Evolutionary conservation across 2,113 vertebrate genomes (phyloP).

Genomic region (Telmatochromis sp.): DNA sequence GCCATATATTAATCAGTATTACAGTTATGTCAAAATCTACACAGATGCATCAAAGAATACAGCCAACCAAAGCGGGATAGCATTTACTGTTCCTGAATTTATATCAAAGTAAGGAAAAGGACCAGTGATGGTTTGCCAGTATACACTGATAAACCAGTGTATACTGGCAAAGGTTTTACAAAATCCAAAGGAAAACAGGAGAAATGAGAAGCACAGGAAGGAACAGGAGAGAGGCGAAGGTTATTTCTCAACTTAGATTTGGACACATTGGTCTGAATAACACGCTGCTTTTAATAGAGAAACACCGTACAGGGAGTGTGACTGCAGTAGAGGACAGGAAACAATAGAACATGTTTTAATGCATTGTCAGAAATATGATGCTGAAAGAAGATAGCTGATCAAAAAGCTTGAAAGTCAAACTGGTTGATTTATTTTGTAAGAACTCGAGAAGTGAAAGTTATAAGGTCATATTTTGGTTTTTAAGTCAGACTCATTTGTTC

Average conservation of each 20-base stretch:
- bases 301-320: not conserved
- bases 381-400: not conserved
- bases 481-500: not conserved
- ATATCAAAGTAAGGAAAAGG: not conserved
- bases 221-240: not conserved
- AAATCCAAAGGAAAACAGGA: not conserved
- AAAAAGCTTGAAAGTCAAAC: not conserved
- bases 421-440: not conserved
- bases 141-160: not conserved
- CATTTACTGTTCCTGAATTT: not conserved
- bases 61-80: accelerated
- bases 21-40: not conserved
- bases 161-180: not conserved
- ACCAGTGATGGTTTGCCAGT: not conserved
- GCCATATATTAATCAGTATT: not conserved
- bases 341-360: not conserved
- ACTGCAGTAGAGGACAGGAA: not conserved
- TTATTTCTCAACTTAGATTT: not conserved
- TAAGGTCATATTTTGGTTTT: not conserved
- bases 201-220: not conserved
- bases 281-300: not conserved
- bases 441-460: accelerated
- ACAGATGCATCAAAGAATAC: not conserved
- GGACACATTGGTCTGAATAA: not conserved
- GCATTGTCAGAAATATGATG: not conserved